Conservation (phyloP, 2,797 vertebrate genomes). For the Mus minutoides region DNA sequence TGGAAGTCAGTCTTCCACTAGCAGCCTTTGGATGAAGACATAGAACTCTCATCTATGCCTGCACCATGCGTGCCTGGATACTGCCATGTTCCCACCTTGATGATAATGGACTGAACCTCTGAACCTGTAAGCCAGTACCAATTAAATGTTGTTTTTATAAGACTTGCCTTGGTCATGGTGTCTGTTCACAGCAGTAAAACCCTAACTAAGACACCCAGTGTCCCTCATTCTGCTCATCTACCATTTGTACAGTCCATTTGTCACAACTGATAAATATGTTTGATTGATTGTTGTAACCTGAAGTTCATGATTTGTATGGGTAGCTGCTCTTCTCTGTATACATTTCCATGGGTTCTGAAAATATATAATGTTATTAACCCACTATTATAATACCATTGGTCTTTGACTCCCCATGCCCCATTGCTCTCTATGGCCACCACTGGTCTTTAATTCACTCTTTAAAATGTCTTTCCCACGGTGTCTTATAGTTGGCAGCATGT, state of each 20-base stretch:
- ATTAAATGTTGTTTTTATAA: too few relatives aligned
- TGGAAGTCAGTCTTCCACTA: too few relatives aligned
- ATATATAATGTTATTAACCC: neutral
- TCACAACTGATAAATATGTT: neutral
- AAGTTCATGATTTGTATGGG: neutral
- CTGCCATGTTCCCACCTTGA: too few relatives aligned
- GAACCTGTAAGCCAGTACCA: too few relatives aligned
- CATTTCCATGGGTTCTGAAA: neutral
- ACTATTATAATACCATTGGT: neutral
- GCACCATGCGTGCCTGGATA: too few relatives aligned
- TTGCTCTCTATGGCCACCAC: neutral
- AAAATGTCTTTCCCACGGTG: neutral
- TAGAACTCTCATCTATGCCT: too few relatives aligned
- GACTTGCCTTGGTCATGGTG: too few relatives aligned
- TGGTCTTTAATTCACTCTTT: neutral
- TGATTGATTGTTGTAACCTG: neutral
- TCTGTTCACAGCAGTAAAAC: too few relatives aligned
- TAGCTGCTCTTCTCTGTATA: neutral
- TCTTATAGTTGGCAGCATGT: neutral
- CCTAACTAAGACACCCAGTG: too few relatives aligned
- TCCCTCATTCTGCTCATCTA: neutral
- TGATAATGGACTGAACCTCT: too few relatives aligned
- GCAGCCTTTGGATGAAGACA: too few relatives aligned
- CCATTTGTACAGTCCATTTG: neutral
- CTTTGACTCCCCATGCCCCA: neutral